A percentile compares a stretch with the other conserved stretches of the same genome.
These are phyloP conservation scores for Melieria crassipennis DNA, from an alignment of 2,888 invertebrate genomes.

Conservation along the genomic window DNA sequence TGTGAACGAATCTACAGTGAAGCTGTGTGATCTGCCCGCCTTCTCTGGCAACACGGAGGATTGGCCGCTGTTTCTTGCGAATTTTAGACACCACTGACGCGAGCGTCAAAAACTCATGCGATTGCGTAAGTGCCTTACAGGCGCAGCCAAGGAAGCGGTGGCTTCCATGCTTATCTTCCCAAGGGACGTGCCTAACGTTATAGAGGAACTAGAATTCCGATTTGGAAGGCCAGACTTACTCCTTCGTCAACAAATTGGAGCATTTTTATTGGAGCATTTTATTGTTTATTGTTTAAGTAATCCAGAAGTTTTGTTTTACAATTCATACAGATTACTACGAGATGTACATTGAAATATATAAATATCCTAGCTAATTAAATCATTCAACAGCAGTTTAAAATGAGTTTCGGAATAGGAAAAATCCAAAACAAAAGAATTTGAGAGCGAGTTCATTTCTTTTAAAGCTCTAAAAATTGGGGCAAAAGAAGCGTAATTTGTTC, in stretches of 20 bases:
- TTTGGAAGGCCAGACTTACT: conserved; percentile 8
- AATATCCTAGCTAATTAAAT: too few relatives aligned
- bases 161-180: conserved; percentile 30
- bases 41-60: conserved; percentile 34
- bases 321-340: too few relatives aligned
- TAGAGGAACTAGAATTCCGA: conserved; percentile 21
- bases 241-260: conserved; percentile 3
- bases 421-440: too few relatives aligned
- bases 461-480: too few relatives aligned
- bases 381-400: too few relatives aligned
- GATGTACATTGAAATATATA: too few relatives aligned
- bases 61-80: conserved; percentile 34
- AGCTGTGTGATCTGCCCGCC: conserved; percentile 30
- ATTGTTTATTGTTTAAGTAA: too few relatives aligned
- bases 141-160: conserved; percentile 31
- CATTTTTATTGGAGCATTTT: too few relatives aligned
- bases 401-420: too few relatives aligned
- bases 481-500: too few relatives aligned
- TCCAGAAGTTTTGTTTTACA: too few relatives aligned
- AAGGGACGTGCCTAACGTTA: conserved; percentile 12
- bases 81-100: conserved; percentile 26
- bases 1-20: not conserved
- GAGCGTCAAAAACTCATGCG: conserved; percentile 31
- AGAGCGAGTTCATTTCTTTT: too few relatives aligned
- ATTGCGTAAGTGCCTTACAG: conserved; percentile 23